phyloP scores from a whole-genome alignment of 2,113 vertebrate species.

The Andinoacara biseriatus region DNA sequence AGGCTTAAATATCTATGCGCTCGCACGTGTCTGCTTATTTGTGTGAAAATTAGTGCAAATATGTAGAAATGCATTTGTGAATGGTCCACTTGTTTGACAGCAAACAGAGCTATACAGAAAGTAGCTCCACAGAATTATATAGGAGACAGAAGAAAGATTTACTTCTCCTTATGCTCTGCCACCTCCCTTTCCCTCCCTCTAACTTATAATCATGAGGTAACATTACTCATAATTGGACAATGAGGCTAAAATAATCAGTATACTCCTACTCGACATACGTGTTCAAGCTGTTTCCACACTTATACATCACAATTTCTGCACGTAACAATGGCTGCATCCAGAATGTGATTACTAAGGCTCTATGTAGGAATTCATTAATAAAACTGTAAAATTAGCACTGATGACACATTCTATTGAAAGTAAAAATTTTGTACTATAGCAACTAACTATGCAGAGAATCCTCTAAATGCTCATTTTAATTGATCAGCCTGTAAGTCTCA shows the following conservation, averaged over 20 bases:
- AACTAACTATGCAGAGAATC: conserved; percentile 6
- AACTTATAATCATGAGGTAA: conserved; percentile 10
- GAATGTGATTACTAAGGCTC: conserved; percentile 34
- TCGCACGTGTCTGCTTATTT: conserved; percentile 6
- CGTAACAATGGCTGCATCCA: conserved; percentile 18
- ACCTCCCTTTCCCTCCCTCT: neutral
- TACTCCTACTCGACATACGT: conserved; percentile 62
- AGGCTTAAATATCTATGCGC: conserved; percentile 27
- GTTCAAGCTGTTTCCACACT: conserved; percentile 37
- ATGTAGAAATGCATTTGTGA: conserved; percentile 10
- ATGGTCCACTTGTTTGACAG: neutral
- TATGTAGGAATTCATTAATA: conserved; percentile 30
- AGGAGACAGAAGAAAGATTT: neutral
- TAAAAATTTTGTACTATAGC: neutral
- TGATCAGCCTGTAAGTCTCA: neutral
- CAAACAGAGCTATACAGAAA: neutral
- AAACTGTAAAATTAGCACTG: conserved; percentile 28
- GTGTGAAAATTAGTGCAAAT: conserved; percentile 1
- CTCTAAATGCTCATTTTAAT: neutral
- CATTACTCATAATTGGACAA: conserved; percentile 53
- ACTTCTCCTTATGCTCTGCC: neutral
- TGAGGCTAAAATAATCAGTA: conserved; percentile 25
- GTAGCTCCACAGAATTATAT: neutral
- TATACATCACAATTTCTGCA: conserved; percentile 10
- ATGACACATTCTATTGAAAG: conserved; percentile 29